phyloP scores from a whole-genome alignment of 2,888 invertebrate species.

The Escarpia spicata region DNA sequence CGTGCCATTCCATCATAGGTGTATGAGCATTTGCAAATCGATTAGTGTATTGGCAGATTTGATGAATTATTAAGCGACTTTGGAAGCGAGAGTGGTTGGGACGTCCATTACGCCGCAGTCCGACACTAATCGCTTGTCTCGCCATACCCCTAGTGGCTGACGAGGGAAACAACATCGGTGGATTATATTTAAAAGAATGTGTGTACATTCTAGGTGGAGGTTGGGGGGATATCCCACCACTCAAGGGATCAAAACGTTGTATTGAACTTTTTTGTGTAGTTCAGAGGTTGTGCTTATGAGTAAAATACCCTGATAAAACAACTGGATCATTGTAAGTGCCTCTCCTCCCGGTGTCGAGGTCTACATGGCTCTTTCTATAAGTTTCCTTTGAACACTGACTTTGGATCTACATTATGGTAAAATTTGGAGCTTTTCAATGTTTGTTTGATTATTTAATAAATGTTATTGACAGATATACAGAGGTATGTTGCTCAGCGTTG shows the following conservation, averaged over 20 bases:
- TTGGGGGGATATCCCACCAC: too few relatives aligned
- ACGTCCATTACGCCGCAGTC: background rate
- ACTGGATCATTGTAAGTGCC: too few relatives aligned
- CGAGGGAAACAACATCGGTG: background rate
- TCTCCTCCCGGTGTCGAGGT: too few relatives aligned
- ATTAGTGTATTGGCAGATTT: slow-evolving; percentile 6
- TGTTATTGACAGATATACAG: background rate
- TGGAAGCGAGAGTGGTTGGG: background rate
- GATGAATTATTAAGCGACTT: background rate
- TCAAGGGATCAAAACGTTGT: too few relatives aligned
- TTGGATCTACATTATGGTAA: background rate
- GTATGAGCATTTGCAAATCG: background rate
- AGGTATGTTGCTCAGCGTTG: too few relatives aligned
- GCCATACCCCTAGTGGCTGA: background rate
- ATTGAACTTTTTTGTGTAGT: too few relatives aligned
- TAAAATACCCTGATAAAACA: too few relatives aligned
- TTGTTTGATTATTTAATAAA: background rate
- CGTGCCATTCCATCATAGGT: background rate
- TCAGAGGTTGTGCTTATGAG: too few relatives aligned
- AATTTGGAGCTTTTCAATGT: background rate
- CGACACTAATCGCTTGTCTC: background rate
- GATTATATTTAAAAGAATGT: background rate
- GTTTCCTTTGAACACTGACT: too few relatives aligned
- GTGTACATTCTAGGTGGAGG: too few relatives aligned
- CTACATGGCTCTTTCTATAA: too few relatives aligned